Conservation (phyloP, 2,888 invertebrate genomes). For the Eledona agricola region DNA sequence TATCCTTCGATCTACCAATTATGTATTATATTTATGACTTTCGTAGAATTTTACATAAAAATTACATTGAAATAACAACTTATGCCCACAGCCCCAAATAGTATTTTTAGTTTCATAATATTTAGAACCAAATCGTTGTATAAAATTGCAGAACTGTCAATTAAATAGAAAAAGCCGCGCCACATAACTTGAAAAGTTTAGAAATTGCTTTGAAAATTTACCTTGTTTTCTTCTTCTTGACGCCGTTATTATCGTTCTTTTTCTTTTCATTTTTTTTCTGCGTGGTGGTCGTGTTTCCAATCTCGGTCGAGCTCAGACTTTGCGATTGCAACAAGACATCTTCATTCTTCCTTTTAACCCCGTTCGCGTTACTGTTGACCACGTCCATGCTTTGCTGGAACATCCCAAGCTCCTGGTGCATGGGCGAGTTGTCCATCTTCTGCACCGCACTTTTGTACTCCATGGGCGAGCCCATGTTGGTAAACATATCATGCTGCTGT, state of each 20-base stretch:
- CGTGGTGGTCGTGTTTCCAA: constrained; percentile 61
- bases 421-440: constrained; percentile 63
- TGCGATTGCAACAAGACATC: constrained; percentile 63
- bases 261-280: constrained; percentile 76
- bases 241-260: constrained; percentile 84
- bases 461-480: constrained; percentile 62
- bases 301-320: constrained; percentile 61
- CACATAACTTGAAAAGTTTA: too few species aligned
- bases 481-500: constrained; percentile 62
- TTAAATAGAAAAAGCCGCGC: too few species aligned
- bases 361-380: constrained; percentile 47
- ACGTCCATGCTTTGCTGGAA: constrained; percentile 55
- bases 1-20: too few species aligned
- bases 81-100: too few species aligned
- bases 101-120: too few species aligned
- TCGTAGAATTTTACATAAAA: too few species aligned
- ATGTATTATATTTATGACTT: too few species aligned
- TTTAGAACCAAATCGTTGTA: too few species aligned
- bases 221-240: constrained; percentile 94
- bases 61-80: too few species aligned
- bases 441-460: constrained; percentile 63
- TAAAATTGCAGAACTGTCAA: too few species aligned
- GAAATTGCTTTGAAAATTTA: constrained; percentile 64
- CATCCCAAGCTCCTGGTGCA: constrained; percentile 59
- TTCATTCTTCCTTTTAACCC: constrained; percentile 57